These are phyloP conservation scores for Lindbergichthys nudifrons DNA, from an alignment of 2,797 vertebrate species.

Conservation along the genomic window DNA sequence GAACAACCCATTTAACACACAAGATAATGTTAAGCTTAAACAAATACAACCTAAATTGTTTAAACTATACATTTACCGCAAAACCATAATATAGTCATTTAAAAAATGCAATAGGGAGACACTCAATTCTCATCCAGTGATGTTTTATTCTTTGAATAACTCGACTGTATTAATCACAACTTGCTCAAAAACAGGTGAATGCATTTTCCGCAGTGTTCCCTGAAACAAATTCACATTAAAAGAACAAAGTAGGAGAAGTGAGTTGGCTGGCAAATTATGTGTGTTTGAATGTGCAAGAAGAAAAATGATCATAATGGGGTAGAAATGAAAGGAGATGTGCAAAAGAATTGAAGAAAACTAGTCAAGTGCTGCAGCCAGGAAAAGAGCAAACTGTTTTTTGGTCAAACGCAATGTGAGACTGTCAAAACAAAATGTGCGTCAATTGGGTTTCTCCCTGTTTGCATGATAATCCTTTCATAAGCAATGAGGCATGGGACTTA, in stretches of 20 bases:
- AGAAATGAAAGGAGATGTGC: neutral
- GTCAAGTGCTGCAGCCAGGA: neutral
- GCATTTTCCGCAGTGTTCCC: conserved; percentile 28
- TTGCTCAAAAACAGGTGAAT: conserved; percentile 33
- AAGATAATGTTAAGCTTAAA: too few relatives aligned
- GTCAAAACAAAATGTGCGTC: neutral
- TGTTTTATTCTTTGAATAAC: conserved; percentile 51
- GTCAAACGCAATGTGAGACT: conserved; percentile 46
- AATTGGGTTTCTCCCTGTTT: neutral
- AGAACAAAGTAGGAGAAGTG: conserved; percentile 20
- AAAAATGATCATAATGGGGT: neutral
- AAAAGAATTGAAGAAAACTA: conserved; percentile 16
- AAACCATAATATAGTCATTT: neutral
- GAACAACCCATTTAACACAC: neutral
- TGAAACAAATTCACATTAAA: conserved; percentile 53
- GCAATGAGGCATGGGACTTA: conserved; percentile 2
- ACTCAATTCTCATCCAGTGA: conserved; percentile 17
- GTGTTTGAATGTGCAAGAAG: neutral
- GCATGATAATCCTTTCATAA: conserved; percentile 12
- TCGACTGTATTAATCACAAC: conserved; percentile 34
- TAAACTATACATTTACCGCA: neutral
- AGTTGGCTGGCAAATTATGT: neutral
- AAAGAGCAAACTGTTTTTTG: conserved; percentile 43
- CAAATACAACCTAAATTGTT: neutral
- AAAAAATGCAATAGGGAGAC: conserved; percentile 12